Evolutionary conservation across 2,113 vertebrate genomes (phyloP).

Genomic region (Calidris pygmaea): DNA sequence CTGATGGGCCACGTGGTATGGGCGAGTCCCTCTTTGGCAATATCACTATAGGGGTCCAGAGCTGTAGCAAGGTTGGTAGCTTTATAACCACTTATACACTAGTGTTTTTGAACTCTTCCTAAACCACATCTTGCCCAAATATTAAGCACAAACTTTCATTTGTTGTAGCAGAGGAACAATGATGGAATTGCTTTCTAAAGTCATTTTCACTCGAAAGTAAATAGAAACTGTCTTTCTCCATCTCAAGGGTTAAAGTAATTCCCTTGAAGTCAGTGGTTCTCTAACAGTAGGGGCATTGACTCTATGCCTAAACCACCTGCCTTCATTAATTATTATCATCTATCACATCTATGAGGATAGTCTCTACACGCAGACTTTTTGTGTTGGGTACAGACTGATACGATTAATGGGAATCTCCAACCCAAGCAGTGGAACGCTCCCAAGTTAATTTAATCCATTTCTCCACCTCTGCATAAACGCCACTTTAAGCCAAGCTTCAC

Average conservation of each 20-base stretch:
- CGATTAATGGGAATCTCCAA: neutral
- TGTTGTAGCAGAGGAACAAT: neutral
- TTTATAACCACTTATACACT: neutral
- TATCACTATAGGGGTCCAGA: neutral
- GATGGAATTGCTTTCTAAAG: neutral
- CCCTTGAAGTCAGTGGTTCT: neutral
- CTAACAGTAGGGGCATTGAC: neutral
- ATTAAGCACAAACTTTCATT: neutral
- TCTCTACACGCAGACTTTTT: neutral
- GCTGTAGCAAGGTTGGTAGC: fast-evolving
- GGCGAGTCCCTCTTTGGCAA: neutral
- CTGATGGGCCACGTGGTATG: neutral
- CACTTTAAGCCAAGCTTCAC: neutral
- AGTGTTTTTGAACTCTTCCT: neutral
- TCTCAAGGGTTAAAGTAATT: neutral
- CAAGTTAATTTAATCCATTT: neutral
- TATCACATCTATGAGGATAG: neutral
- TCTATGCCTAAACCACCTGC: neutral
- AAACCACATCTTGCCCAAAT: neutral
- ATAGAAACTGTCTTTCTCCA: neutral
- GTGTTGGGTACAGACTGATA: neutral
- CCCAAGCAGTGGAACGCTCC: neutral
- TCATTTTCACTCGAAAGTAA: neutral
- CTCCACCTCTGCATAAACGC: neutral
- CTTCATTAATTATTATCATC: slow-evolving; percentile 31